Conservation (phyloP, 2,888 invertebrate species). For the Drosophila prolongata region DNA sequence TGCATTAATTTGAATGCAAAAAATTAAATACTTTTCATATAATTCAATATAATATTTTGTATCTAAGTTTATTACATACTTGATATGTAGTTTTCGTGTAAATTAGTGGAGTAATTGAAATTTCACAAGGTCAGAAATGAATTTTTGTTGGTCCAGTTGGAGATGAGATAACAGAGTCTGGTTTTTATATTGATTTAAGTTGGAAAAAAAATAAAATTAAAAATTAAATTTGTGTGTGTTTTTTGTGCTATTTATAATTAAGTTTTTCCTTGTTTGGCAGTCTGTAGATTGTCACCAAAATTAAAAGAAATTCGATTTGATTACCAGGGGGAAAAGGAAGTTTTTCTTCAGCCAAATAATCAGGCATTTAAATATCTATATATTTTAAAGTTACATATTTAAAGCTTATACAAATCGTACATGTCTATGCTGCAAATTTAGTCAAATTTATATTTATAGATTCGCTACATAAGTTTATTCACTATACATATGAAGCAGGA, state of each 20-base stretch:
- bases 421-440: constrained; percentile 42
- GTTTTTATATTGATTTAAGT: constrained; percentile 4
- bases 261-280: constrained; percentile 53
- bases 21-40: constrained; percentile 30
- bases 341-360: constrained; percentile 7
- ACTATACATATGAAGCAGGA: constrained; percentile 21
- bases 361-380: constrained; percentile 25
- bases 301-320: constrained; percentile 43
- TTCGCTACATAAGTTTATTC: constrained; percentile 13
- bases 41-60: constrained; percentile 34
- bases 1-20: constrained; percentile 56
- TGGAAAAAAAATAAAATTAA: not conserved
- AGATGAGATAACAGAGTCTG: constrained; percentile 33
- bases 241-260: constrained; percentile 11
- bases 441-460: constrained; percentile 17
- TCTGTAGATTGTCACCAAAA: constrained; percentile 73
- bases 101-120: constrained; percentile 42
- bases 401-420: constrained; percentile 71
- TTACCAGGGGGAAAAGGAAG: constrained; percentile 25
- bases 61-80: constrained; percentile 58
- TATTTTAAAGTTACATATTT: constrained; percentile 39
- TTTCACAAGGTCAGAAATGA: not conserved
- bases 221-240: not conserved
- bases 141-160: constrained; percentile 66
- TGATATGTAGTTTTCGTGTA: constrained; percentile 68